A percentile compares a stretch with the other conserved stretches of the same genome.
phyloP scores from a whole-genome alignment of 2,888 invertebrate species.

The Gari tellinella region DNA sequence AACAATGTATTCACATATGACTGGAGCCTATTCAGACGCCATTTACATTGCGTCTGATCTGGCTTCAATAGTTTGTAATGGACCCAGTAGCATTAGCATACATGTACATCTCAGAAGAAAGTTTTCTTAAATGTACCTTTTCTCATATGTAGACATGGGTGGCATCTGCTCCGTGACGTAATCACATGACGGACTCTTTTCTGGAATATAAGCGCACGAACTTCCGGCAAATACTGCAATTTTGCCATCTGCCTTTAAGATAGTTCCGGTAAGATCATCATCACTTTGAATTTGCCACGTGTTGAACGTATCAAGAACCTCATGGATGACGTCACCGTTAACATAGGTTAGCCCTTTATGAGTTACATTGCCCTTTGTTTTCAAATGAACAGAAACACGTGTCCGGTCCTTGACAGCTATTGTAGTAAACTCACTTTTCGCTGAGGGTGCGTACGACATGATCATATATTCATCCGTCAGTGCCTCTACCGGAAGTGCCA shows the following conservation, averaged over 20 bases:
- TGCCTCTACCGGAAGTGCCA: conserved; percentile 25
- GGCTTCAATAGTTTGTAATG: no score
- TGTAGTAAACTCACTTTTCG: conserved; percentile 26
- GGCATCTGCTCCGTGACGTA: conserved; percentile 39
- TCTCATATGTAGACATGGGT: conserved; percentile 30
- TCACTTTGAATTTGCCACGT: conserved; percentile 40
- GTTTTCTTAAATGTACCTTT: conserved; percentile 5
- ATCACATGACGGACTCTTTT: conserved; percentile 20
- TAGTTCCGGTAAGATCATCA: conserved; percentile 34
- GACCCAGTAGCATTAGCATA: no score
- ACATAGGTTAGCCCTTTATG: conserved; percentile 22
- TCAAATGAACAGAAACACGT: conserved; percentile 22
- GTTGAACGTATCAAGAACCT: conserved; percentile 32
- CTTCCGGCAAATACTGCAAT: conserved; percentile 39
- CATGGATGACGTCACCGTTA: conserved; percentile 25
- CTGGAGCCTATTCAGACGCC: no score
- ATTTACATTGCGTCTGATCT: no score
- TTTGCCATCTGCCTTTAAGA: conserved; percentile 43
- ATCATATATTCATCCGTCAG: conserved; percentile 40
- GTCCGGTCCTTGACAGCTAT: conserved; percentile 24
- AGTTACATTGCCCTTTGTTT: conserved; percentile 29
- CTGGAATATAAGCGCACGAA: conserved; percentile 21
- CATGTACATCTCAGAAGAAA: no score
- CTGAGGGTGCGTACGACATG: conserved; percentile 15
- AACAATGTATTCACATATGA: no score